Evolutionary conservation across 2,888 invertebrate genomes (phyloP), one percentile per base, ranked within the genome.

Genomic region (Chydorus sphaericus): DNA sequence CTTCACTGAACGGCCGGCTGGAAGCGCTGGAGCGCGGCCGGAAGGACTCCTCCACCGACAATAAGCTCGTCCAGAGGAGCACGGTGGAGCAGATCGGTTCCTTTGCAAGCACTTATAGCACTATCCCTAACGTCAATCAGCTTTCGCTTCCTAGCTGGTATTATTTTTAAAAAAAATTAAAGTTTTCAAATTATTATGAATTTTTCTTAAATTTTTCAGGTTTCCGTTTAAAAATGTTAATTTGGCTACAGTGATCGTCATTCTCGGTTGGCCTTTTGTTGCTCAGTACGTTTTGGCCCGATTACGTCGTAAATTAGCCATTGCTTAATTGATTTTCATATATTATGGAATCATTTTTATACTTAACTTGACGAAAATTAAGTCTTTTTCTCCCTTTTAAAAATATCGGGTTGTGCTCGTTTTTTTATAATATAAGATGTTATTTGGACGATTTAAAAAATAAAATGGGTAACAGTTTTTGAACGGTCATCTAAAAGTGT

Each of bases 221-320:
- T 80, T 80, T 79, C 80, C 80, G 55, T 77, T 81, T 67, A 73
- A 74, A 63, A 77, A 77, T 66, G 72, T 81, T 36, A 73, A 74
- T 10, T 70, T 71, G 62, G 73, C 26, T 71, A 72, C 82, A 1
- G 69, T 82, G 53, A 65, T 74, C 51, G 71, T 83, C 59, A 67
- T 83, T 61, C 63, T 81, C 26, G 60, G 77, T 57, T 84, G 84
- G 84, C 84, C 84, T 5, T 73, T 83, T 64, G 60, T 82, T 49
- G 79, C 62, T 30, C 64, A 65, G 38, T 61, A 64, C 37, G 30
- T 64, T 23, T 55, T 65, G 7, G 62, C 61, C 11, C 31, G 33
- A 10, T 29, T 57, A 23, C 37, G 52, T 23, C 30, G 26, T 23
- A 33, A 29, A 33, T n/a, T 23, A 29, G 8, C 57, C 36, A 18